phyloP scores from a whole-genome alignment of 2,797 vertebrate species.

The Hyperoplus lanceolatus region DNA sequence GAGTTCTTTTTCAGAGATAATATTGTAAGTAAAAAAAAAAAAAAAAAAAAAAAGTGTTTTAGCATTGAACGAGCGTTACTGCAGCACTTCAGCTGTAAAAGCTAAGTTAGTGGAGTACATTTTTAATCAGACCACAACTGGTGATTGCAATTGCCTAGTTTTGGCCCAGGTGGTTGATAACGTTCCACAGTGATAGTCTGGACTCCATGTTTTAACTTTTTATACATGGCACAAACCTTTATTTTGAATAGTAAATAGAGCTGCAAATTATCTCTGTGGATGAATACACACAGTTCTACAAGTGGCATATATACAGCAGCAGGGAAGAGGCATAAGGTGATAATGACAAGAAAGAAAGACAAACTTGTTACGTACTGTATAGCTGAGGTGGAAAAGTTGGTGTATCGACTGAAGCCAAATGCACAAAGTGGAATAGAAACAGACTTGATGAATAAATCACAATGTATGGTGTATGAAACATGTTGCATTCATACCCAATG shows the following conservation, averaged over 20 bases:
- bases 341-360: too few species aligned
- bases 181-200: background rate
- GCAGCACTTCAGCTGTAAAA: background rate
- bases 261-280: background rate
- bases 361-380: too few species aligned
- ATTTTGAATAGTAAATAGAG: background rate
- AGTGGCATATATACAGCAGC: background rate
- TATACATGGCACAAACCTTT: background rate
- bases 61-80: background rate
- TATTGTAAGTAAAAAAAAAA: slow-evolving; percentile 11
- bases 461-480: background rate
- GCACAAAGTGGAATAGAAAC: background rate
- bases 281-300: background rate
- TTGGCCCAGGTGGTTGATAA: background rate
- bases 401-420: background rate
- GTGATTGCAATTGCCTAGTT: slow-evolving; percentile 7
- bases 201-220: slow-evolving; percentile 3
- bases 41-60: background rate
- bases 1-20: slow-evolving; percentile 30
- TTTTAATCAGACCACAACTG: slow-evolving; percentile 15
- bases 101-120: slow-evolving; percentile 14
- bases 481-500: background rate
- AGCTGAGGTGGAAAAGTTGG: too few species aligned
- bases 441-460: background rate
- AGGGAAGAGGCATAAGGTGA: background rate